A percentile compares a stretch with the other conserved stretches of the same genome.
Conservation (phyloP, 2,113 vertebrate species). For the Saccopteryx bilineata region DNA sequence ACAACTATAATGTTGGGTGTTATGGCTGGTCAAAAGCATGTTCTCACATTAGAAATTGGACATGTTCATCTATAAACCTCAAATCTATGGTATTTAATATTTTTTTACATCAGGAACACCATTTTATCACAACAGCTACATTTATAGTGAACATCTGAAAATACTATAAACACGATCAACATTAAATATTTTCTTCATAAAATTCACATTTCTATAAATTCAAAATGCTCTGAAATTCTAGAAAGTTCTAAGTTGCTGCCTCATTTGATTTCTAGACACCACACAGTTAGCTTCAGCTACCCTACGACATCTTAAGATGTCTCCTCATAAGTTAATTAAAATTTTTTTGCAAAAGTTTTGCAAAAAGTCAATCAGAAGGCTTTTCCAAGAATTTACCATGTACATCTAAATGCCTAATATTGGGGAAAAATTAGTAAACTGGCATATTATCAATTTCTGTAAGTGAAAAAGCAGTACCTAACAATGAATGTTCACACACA, state of each 20-base stretch:
- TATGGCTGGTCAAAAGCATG: neutral
- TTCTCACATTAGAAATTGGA: neutral
- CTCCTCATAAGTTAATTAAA: conserved; percentile 20
- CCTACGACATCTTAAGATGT: neutral
- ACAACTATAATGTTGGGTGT: neutral
- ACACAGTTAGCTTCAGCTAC: neutral
- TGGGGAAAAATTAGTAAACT: conserved; percentile 67
- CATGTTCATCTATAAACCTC: neutral
- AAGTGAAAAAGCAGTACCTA: conserved; percentile 56
- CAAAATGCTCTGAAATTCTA: neutral
- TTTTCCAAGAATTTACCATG: conserved; percentile 39
- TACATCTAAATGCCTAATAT: conserved; percentile 44
- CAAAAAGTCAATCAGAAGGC: neutral
- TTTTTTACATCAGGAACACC: neutral
- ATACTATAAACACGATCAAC: neutral
- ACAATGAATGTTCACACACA: conserved; percentile 44
- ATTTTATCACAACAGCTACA: conserved; percentile 2
- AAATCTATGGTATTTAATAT: neutral
- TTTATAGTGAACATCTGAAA: neutral
- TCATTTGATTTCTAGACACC: neutral
- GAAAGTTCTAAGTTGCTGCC: neutral
- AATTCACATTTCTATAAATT: conserved; percentile 28
- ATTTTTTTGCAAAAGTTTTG: conserved; percentile 5
- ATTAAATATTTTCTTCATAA: neutral
- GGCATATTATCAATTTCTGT: conserved; percentile 72